Evolutionary conservation across 2,888 invertebrate genomes (phyloP).

Genomic region (Geophilus truncorum): DNA sequence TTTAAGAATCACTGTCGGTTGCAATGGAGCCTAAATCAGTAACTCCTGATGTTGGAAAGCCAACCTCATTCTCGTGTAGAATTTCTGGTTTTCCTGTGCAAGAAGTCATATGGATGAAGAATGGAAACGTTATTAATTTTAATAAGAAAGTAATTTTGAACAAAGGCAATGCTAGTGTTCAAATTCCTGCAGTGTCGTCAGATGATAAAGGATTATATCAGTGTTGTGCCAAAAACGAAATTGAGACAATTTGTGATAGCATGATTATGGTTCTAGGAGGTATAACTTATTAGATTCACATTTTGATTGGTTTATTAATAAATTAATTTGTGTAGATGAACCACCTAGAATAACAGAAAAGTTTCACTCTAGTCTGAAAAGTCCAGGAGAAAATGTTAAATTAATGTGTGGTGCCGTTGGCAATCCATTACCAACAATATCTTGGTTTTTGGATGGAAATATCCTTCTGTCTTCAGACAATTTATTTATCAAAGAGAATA

Average conservation of each 20-base stretch:
- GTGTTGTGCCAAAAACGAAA: background rate
- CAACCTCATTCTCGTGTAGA: background rate
- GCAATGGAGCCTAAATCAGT: background rate
- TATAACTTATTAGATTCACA: background rate
- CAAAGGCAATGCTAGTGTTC: background rate
- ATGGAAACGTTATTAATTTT: background rate
- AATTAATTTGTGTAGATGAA: background rate
- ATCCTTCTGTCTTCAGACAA: background rate
- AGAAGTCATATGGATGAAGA: background rate
- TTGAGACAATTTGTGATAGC: background rate
- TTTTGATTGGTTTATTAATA: background rate
- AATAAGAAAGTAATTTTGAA: background rate
- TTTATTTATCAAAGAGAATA: background rate
- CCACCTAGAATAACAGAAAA: background rate
- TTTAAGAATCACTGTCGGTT: background rate
- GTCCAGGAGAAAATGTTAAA: background rate
- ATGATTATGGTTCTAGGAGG: background rate
- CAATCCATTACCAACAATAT: background rate
- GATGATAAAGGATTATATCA: constrained; percentile 14
- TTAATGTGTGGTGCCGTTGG: background rate
- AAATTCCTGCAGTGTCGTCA: background rate
- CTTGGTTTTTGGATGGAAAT: background rate
- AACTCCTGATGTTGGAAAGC: background rate
- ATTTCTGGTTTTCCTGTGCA: background rate
- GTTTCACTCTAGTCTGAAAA: background rate